Percentiles rank a stretch among this genome's conserved stretches.
Evolutionary conservation across 2,113 vertebrate genomes (phyloP).

Genomic region (Brevimyrus niger): DNA sequence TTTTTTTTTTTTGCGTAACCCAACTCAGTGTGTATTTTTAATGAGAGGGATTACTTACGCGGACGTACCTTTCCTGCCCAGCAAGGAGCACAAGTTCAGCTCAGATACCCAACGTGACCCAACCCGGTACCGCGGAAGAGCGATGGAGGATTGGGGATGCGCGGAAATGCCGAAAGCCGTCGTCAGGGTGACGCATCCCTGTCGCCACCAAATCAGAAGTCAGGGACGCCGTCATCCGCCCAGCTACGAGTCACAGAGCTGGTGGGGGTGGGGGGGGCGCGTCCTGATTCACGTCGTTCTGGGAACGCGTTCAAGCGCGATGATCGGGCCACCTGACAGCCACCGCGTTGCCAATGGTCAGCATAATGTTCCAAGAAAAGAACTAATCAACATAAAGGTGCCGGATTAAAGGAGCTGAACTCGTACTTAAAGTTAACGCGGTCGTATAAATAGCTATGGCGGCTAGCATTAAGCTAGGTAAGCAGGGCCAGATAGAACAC

Average conservation of each 20-base stretch:
- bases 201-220: not conserved
- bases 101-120: not conserved
- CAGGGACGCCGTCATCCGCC: not conserved
- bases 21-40: slow-evolving; percentile 28
- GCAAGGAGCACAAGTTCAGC: not conserved
- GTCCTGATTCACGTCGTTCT: not conserved
- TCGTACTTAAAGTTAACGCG: not conserved
- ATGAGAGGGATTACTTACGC: slow-evolving; percentile 21
- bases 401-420: not conserved
- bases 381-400: not conserved
- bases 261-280: not conserved
- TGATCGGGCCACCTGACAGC: not conserved
- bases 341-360: not conserved
- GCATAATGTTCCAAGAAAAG: not conserved
- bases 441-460: not conserved
- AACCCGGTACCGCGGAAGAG: not conserved
- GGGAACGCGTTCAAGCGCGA: not conserved
- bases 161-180: not conserved
- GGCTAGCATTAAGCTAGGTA: not conserved
- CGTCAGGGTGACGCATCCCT: not conserved
- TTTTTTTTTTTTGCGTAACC: slow-evolving; percentile 19
- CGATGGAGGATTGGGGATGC: not conserved
- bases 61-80: not conserved
- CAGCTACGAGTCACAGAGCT: not conserved
- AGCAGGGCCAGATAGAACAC: not conserved